Conservation (phyloP, 1,140 invertebrate species). For the Zaprionus inermis region DNA sequence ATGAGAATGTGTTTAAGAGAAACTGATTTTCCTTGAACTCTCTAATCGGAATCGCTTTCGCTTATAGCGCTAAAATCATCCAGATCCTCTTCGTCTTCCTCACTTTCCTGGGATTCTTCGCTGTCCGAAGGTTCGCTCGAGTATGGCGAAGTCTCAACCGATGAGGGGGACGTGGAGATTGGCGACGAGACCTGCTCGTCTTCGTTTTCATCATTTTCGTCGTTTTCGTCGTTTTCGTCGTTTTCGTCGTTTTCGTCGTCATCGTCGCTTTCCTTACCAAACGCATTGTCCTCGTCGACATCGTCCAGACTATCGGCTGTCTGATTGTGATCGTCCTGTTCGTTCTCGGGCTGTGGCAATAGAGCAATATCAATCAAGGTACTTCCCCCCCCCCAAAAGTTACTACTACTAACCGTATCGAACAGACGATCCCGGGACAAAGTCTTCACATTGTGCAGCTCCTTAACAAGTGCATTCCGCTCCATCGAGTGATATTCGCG, state of each 20-base stretch:
- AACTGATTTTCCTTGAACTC: too few relatives aligned
- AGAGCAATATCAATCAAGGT: too few relatives aligned
- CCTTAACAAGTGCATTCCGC: slow-evolving; percentile 60
- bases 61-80: background rate
- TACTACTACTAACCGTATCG: slow-evolving; percentile 19
- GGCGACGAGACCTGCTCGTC: background rate
- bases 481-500: slow-evolving; percentile 73
- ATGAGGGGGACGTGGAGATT: slow-evolving; percentile 4
- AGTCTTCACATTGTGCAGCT: slow-evolving; percentile 56
- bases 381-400: too few relatives aligned
- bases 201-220: slow-evolving; percentile 14
- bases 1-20: too few relatives aligned
- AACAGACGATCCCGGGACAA: slow-evolving; percentile 9
- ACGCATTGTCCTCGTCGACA: background rate
- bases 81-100: slow-evolving; percentile 11
- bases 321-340: background rate
- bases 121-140: slow-evolving; percentile 11
- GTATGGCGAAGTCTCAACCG: slow-evolving; percentile 8
- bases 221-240: too few relatives aligned
- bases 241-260: slow-evolving; percentile 10
- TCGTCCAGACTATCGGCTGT: background rate
- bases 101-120: slow-evolving; percentile 25
- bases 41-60: slow-evolving; percentile 40
- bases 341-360: too few relatives aligned
- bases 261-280: slow-evolving; percentile 8